phyloP scores from a whole-genome alignment of 2,113 vertebrate species.

The Actenoides hombroni region DNA sequence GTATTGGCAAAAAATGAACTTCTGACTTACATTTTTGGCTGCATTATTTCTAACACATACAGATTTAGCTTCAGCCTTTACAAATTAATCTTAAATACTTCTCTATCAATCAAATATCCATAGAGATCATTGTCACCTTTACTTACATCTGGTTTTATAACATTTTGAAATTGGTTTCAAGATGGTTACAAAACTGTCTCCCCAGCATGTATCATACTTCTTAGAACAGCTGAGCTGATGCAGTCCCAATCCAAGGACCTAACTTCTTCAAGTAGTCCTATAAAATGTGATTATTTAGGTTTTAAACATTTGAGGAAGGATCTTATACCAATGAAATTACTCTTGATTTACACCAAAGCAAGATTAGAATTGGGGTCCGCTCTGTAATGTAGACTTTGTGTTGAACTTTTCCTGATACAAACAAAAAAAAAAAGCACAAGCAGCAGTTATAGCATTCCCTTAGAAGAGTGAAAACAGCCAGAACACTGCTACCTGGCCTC shows the following conservation, averaged over 20 bases:
- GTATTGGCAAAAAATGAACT: constrained; percentile 73
- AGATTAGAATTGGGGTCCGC: neutral
- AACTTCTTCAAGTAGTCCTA: neutral
- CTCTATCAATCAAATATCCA: constrained; percentile 4
- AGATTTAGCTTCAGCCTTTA: constrained; percentile 65
- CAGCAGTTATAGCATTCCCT: neutral
- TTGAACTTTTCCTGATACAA: neutral
- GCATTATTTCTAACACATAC: constrained; percentile 66
- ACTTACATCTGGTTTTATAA: neutral
- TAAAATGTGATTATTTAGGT: neutral
- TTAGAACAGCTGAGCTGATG: neutral
- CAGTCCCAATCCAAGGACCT: neutral
- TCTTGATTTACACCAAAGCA: constrained; percentile 33
- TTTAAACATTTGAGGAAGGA: neutral
- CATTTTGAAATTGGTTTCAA: neutral
- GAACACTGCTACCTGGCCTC: neutral
- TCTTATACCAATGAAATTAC: neutral
- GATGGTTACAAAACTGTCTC: neutral
- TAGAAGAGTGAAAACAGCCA: constrained; percentile 41
- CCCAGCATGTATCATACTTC: neutral
- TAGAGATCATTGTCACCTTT: constrained; percentile 4
- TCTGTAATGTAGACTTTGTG: neutral
- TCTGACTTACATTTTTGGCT: constrained; percentile 69
- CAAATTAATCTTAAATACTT: constrained; percentile 67
- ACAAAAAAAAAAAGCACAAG: neutral